These are phyloP conservation scores for Tachysurus vachellii DNA, from an alignment of 2,113 vertebrate genomes.

Conservation along the genomic window DNA sequence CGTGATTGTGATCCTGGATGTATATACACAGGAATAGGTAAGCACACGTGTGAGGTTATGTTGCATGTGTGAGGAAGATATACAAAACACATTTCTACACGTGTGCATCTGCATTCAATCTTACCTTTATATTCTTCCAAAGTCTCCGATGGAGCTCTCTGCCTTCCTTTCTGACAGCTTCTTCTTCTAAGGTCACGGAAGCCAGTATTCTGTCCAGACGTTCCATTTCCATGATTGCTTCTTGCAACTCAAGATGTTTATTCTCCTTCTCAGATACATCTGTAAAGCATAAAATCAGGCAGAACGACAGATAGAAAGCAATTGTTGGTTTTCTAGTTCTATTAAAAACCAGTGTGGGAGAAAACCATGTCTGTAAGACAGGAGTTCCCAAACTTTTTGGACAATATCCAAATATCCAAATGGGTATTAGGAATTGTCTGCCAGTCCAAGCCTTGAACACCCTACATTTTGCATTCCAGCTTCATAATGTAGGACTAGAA, in stretches of 20 bases:
- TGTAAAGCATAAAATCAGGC: conserved; percentile 35
- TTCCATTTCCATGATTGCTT: conserved; percentile 80
- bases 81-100: background rate
- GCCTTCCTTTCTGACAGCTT: conserved; percentile 74
- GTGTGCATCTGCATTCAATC: background rate
- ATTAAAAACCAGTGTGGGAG: background rate
- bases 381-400: background rate
- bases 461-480: background rate
- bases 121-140: conserved; percentile 83
- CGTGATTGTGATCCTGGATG: conserved; percentile 50
- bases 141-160: conserved; percentile 77
- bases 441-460: background rate
- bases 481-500: background rate
- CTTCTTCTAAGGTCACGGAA: conserved; percentile 74
- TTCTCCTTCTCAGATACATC: conserved; percentile 60
- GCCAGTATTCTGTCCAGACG: conserved; percentile 80
- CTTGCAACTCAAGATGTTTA: conserved; percentile 69
- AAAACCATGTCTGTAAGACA: background rate
- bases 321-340: background rate
- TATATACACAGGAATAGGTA: background rate
- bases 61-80: too few relatives aligned
- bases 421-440: background rate
- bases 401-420: background rate
- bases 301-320: background rate
- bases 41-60: too few relatives aligned